Percentiles rank a stretch among this genome's conserved stretches.
Evolutionary conservation across 2,797 vertebrate genomes (phyloP).

Genomic region (Acanthiza pusilla): DNA sequence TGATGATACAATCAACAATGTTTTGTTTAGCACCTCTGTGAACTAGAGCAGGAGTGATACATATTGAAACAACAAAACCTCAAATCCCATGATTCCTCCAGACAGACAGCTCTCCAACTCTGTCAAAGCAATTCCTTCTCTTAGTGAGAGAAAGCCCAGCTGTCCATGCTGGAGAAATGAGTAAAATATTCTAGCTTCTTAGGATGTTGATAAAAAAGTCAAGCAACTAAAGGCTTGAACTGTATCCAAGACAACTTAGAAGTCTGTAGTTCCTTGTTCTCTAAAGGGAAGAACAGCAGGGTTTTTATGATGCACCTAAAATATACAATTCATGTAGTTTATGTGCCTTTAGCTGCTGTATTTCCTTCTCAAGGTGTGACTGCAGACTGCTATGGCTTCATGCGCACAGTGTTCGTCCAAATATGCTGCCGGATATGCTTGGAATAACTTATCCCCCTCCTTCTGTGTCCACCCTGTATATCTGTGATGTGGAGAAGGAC

Average conservation of each 20-base stretch:
- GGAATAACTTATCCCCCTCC: neutral
- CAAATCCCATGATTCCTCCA: neutral
- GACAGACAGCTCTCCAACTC: neutral
- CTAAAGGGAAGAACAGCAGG: neutral
- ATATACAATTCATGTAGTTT: neutral
- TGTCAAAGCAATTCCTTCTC: neutral
- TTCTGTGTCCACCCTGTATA: neutral
- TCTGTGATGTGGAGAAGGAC: neutral
- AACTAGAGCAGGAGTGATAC: neutral
- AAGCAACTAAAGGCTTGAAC: neutral
- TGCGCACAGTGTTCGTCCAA: neutral
- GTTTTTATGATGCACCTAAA: neutral
- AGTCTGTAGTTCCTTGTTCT: neutral
- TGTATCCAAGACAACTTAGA: neutral
- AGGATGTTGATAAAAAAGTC: neutral
- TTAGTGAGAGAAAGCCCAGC: neutral
- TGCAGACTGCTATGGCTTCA: neutral
- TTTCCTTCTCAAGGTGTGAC: neutral
- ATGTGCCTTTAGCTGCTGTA: neutral
- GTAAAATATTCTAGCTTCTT: neutral
- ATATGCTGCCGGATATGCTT: neutral
- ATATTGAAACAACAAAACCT: neutral
- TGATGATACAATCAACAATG: neutral
- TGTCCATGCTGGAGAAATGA: neutral
- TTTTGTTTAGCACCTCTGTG: neutral